Conservation (phyloP, 2,113 vertebrate genomes). For the Ophthalmolycus amberensis region DNA sequence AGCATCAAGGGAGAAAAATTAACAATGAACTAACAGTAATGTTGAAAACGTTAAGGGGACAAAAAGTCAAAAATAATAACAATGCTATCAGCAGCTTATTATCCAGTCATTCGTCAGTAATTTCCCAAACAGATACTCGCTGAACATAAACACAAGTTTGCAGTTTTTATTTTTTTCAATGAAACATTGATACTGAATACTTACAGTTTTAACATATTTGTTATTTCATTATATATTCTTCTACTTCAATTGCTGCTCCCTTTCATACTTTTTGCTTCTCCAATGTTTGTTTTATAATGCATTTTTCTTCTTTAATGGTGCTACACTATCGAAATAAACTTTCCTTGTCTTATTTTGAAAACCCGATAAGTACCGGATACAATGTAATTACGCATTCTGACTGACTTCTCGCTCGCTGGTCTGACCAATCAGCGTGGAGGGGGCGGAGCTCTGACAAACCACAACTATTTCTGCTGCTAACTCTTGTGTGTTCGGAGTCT, state of each 20-base stretch:
- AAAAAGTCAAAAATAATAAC: not conserved
- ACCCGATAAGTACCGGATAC: not conserved
- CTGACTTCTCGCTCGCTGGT: accelerated
- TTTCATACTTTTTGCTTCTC: not conserved
- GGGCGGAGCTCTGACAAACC: constrained; percentile 64
- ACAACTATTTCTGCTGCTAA: constrained; percentile 67
- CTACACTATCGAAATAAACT: not conserved
- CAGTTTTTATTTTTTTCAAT: not conserved
- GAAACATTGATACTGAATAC: not conserved
- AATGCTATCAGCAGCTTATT: not conserved
- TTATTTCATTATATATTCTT: not conserved
- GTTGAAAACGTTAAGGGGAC: not conserved
- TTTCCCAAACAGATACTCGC: too few species aligned
- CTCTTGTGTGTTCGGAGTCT: constrained; percentile 21
- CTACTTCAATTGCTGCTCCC: not conserved
- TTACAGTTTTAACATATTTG: not conserved
- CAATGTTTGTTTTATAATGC: not conserved
- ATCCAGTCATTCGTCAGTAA: not conserved
- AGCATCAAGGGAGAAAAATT: not conserved
- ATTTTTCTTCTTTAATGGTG: not conserved
- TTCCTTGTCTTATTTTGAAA: constrained; percentile 53
- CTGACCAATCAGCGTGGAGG: constrained; percentile 62
- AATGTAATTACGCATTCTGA: accelerated
- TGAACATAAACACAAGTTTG: too few species aligned
- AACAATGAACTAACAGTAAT: not conserved